These are phyloP conservation scores for Octonoba sinensis DNA, from an alignment of 2,888 invertebrate species.

Conservation along the genomic window DNA sequence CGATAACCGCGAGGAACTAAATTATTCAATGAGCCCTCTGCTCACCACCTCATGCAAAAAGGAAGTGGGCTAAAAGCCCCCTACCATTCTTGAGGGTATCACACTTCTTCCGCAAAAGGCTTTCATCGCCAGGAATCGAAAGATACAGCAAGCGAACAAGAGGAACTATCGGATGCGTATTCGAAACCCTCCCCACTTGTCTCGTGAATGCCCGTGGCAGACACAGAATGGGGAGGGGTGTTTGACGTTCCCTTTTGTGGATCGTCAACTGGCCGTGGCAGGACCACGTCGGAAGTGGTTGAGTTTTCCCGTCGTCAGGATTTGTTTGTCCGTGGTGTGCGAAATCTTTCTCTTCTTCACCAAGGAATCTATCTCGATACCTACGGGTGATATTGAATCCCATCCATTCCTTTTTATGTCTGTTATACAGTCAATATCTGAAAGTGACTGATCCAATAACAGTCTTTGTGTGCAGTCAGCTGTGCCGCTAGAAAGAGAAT, in stretches of 20 bases:
- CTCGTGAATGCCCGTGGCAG: no score
- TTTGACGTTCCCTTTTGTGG: slow-evolving; percentile 34
- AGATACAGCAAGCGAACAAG: slow-evolving; percentile 37
- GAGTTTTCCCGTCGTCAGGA: slow-evolving; percentile 23
- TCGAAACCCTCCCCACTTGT: no score
- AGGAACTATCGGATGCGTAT: background rate
- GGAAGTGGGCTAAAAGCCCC: slow-evolving; percentile 26
- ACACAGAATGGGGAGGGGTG: background rate
- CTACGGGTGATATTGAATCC: no score
- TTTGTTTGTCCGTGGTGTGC: slow-evolving; percentile 38
- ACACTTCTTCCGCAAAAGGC: slow-evolving; percentile 11
- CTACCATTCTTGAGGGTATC: slow-evolving; percentile 15
- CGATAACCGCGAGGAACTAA: slow-evolving; percentile 25
- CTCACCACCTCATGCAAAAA: slow-evolving; percentile 11
- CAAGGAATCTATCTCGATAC: no score
- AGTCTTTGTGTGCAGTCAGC: no score
- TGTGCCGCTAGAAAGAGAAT: no score
- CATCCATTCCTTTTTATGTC: no score
- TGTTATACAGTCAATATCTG: no score
- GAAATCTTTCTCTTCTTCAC: no score
- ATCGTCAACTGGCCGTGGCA: slow-evolving; percentile 52
- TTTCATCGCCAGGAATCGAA: slow-evolving; percentile 48
- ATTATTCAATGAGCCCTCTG: slow-evolving; percentile 35
- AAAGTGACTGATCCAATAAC: no score
- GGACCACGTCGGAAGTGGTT: slow-evolving; percentile 52